Evolutionary conservation across 2,113 vertebrate genomes (phyloP), one percentile per base, ranked within the genome.

Genomic region (Clarias magur): DNA sequence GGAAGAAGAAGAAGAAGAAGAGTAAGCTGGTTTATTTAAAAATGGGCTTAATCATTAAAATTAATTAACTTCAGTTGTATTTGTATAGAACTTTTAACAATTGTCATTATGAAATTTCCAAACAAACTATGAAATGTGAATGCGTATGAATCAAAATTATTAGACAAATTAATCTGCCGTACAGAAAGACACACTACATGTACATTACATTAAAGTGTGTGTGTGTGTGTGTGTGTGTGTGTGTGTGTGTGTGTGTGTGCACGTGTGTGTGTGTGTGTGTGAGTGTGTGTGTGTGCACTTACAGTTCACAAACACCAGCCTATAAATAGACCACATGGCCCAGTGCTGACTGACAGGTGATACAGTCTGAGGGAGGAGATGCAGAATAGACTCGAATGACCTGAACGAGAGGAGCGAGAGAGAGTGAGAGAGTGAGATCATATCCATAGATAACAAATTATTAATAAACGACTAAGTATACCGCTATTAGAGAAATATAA

Each of bases 231-330:
- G 63, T 21, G 73, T 48, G 38, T 48, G 75, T 79, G 75, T 68
- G 38, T 72, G 38, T 56, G 53, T 84, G 60, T 82, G 72, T 65
- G 60, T 83, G 57, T 53, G 54, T 48, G 57, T 48, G 56, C 23
- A 54, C 59, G 19, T 56, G 19, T 42, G 70, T 82, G 84, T 34
- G 63, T 68, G 19, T 56, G 19, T 42, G 70, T 82, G 84, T 34
- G 48, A 15, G 57, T 82, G 75, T 81, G 30, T n/a, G 23, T 38
- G 68, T 57, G 13, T 48, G 78, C 86, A 97, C 98, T 98, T 95
- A 99, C 98, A 95, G 94, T 99, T 99, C 90, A 99, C 98, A 25
- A 97, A 99, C 73, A 99, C 97, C 56, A 99, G 96, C 95, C 99
- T 99, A 92, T 93, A 99, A 30, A 99, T 95, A 2, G 98, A 98